phyloP scores from a whole-genome alignment of 1,140 invertebrate species.

The Ctenoplectra terminalis region DNA sequence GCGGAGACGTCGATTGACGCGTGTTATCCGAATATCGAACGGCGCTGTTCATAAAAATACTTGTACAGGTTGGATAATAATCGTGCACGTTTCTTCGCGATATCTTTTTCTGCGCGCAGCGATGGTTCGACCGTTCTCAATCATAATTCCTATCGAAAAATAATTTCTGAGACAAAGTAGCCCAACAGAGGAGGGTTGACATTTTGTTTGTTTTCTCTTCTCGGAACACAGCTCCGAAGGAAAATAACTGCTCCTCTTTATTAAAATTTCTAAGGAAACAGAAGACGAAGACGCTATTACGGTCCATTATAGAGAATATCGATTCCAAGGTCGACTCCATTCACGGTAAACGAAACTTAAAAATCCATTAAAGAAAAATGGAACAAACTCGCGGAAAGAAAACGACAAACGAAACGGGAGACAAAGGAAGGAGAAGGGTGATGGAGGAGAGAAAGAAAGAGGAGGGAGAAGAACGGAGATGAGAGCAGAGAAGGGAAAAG shows the following conservation, averaged over 20 bases:
- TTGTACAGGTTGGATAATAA: background rate
- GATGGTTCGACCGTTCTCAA: background rate
- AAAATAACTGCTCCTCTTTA: too few relatives aligned
- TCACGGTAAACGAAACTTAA: too few relatives aligned
- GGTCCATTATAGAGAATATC: too few relatives aligned
- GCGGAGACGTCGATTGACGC: background rate
- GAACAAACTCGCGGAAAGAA: too few relatives aligned
- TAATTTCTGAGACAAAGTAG: background rate
- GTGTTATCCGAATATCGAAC: background rate
- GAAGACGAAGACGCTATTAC: too few relatives aligned
- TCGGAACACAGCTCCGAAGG: too few relatives aligned
- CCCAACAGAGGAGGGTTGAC: too few relatives aligned
- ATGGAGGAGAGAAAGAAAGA: constrained; percentile 22
- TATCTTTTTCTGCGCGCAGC: background rate
- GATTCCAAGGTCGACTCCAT: too few relatives aligned
- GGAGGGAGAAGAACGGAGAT: background rate
- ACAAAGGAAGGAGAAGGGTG: constrained; percentile 1
- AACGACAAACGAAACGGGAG: background rate
- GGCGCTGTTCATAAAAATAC: background rate
- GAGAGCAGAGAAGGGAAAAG: constrained; percentile 9
- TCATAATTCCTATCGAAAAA: too few relatives aligned
- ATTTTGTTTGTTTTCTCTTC: too few relatives aligned
- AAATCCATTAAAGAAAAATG: too few relatives aligned
- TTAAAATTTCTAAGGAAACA: too few relatives aligned
- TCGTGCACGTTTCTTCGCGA: background rate